A percentile compares a stretch with the other conserved stretches of the same genome.
Conservation (phyloP, 1,140 invertebrate genomes). For the Centruroides vittatus region DNA sequence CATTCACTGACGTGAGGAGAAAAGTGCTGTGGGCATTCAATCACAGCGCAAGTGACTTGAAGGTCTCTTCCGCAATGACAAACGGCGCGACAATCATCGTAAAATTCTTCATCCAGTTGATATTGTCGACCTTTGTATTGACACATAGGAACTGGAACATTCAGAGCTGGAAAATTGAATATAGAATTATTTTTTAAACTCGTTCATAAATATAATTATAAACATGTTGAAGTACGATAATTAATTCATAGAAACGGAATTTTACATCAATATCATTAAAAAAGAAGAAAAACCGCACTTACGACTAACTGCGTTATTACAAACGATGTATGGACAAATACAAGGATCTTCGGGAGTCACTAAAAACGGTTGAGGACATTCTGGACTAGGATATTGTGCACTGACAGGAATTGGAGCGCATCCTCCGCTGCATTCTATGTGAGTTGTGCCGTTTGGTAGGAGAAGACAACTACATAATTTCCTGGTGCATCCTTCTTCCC, state of each 20-base stretch:
- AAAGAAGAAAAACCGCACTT: not conserved
- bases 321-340: slow-evolving; percentile 21
- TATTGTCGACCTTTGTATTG: slow-evolving; percentile 42
- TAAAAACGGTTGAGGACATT: slow-evolving; percentile 19
- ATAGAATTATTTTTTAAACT: too few relatives aligned
- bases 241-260: too few relatives aligned
- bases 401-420: slow-evolving; percentile 16
- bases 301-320: slow-evolving; percentile 17
- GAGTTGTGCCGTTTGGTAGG: slow-evolving; percentile 14
- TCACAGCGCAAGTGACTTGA: slow-evolving; percentile 49
- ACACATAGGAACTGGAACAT: slow-evolving; percentile 26
- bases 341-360: slow-evolving; percentile 20
- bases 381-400: slow-evolving; percentile 15
- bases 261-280: not conserved
- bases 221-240: too few relatives aligned
- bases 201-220: too few relatives aligned
- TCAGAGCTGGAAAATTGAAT: not conserved
- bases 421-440: slow-evolving; percentile 17
- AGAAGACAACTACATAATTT: slow-evolving; percentile 18
- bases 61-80: slow-evolving; percentile 50
- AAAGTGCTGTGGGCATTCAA: slow-evolving; percentile 20
- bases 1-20: slow-evolving; percentile 49
- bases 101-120: slow-evolving; percentile 43
- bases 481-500: slow-evolving; percentile 17
- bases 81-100: slow-evolving; percentile 56